Evolutionary conservation across 2,113 vertebrate species (phyloP).

Genomic region (Balaenoptera acutorostrata): DNA sequence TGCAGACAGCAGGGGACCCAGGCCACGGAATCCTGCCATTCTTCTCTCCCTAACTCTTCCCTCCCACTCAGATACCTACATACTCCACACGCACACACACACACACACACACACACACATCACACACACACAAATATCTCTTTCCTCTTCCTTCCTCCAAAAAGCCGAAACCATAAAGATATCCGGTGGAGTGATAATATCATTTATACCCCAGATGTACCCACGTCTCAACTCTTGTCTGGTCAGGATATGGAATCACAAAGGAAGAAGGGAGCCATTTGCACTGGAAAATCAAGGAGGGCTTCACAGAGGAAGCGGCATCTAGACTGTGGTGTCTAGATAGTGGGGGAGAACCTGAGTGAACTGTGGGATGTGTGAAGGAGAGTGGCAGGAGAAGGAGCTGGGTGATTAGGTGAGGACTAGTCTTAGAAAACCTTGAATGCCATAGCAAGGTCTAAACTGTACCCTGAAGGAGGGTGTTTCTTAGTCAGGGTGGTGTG

Average conservation of each 20-base stretch:
- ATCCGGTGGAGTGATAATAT: accelerated
- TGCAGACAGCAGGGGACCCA: neutral
- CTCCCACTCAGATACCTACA: neutral
- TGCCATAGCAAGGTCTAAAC: neutral
- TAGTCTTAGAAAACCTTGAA: neutral
- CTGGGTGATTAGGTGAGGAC: neutral
- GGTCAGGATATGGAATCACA: neutral
- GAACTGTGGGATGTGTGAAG: neutral
- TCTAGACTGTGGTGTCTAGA: neutral
- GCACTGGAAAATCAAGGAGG: neutral
- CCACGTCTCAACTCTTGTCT: neutral
- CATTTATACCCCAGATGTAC: neutral
- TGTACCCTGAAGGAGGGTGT: too few relatives aligned
- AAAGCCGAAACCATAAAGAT: neutral
- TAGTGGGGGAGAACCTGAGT: too few relatives aligned
- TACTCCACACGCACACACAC: neutral
- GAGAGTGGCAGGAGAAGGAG: neutral
- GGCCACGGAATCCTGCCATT: neutral
- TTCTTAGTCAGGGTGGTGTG: neutral
- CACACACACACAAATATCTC: neutral
- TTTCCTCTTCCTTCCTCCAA: neutral
- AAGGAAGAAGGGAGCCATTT: neutral
- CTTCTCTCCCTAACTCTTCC: neutral
- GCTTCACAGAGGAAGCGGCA: neutral
- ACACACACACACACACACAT: neutral